phyloP scores from a whole-genome alignment of 2,888 invertebrate genomes.

The Drosophila pseudotalamancana region DNA sequence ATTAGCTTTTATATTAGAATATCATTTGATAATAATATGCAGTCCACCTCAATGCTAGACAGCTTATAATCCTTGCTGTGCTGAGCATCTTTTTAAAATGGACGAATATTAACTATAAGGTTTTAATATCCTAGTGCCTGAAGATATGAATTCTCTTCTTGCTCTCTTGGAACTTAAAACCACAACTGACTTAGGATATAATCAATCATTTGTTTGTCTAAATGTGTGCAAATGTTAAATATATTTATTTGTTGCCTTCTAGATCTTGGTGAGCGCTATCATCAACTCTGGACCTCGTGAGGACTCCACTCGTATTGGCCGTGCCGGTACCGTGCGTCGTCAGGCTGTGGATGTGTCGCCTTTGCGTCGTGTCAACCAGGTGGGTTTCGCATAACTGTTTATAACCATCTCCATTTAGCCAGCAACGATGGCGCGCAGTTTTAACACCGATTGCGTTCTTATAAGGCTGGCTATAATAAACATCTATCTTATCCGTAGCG shows the following conservation, averaged over 20 bases:
- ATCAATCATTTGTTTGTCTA: background rate
- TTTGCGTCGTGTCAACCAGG: slow-evolving; percentile 97
- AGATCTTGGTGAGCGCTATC: slow-evolving; percentile 97
- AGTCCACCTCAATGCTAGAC: slow-evolving; percentile 45
- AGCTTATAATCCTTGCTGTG: slow-evolving; percentile 4
- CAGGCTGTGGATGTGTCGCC: slow-evolving; percentile 99
- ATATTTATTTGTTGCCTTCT: background rate
- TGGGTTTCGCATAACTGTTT: slow-evolving; percentile 51
- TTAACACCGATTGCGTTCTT: slow-evolving; percentile 55
- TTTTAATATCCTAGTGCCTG: slow-evolving; percentile 63
- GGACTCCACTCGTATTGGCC: slow-evolving; percentile 99
- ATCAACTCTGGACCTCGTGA: slow-evolving; percentile 99
- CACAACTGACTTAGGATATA: slow-evolving; percentile 25
- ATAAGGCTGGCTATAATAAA: slow-evolving; percentile 65
- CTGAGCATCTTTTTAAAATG: slow-evolving; percentile 22
- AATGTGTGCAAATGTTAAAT: background rate
- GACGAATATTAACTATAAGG: slow-evolving; percentile 39
- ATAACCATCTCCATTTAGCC: slow-evolving; percentile 19
- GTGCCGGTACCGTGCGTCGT: slow-evolving; percentile 99
- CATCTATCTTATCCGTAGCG: slow-evolving; percentile 80
- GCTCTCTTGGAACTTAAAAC: slow-evolving; percentile 66
- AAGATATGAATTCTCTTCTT: slow-evolving; percentile 43
- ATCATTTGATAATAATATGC: background rate
- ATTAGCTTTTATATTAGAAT: background rate
- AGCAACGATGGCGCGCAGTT: slow-evolving; percentile 63